Percentiles rank a stretch among this genome's conserved stretches.
Conservation (phyloP, 2,888 invertebrate species). For the Drosophila quasianomalipes region DNA sequence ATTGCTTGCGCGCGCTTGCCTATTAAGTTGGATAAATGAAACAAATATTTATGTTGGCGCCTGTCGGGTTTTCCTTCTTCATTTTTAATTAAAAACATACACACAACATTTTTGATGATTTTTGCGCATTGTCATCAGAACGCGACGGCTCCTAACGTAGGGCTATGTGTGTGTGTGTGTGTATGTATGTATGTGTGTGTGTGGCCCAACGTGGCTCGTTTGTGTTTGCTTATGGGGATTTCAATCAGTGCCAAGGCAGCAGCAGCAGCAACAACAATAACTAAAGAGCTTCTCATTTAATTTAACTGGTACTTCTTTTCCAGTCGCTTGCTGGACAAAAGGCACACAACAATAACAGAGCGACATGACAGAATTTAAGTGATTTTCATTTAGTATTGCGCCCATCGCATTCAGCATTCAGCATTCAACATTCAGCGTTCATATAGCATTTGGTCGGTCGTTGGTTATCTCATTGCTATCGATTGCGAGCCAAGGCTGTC, state of each 20-base stretch:
- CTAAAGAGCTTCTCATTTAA: constrained; percentile 56
- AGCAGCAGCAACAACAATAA: constrained; percentile 25
- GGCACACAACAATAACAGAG: constrained; percentile 50
- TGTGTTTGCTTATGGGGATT: constrained; percentile 68
- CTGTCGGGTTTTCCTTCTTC: constrained; percentile 23
- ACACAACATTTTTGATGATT: constrained; percentile 60
- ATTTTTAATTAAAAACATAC: constrained; percentile 62
- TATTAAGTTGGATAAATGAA: constrained; percentile 63
- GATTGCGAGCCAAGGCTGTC: constrained; percentile 13
- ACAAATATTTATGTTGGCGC: constrained; percentile 65
- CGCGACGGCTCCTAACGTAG: constrained; percentile 6
- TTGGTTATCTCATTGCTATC: constrained; percentile 33
- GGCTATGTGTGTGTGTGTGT: neutral
- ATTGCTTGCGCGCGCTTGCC: constrained; percentile 17
- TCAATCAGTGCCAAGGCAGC: constrained; percentile 65
- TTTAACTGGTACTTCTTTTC: constrained; percentile 62
- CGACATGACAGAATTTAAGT: constrained; percentile 62
- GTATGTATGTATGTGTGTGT: neutral
- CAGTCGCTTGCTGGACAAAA: constrained; percentile 42
- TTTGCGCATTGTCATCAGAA: constrained; percentile 62
- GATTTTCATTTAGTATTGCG: constrained; percentile 62
- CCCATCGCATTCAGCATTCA: constrained; percentile 2
- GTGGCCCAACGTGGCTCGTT: constrained; percentile 25
- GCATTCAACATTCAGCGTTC: constrained; percentile 14
- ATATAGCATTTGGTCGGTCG: constrained; percentile 16